Evolutionary conservation across 1,140 invertebrate genomes (phyloP), one percentile per base, ranked within the genome.

Genomic region (Drosophila pectinifera): DNA sequence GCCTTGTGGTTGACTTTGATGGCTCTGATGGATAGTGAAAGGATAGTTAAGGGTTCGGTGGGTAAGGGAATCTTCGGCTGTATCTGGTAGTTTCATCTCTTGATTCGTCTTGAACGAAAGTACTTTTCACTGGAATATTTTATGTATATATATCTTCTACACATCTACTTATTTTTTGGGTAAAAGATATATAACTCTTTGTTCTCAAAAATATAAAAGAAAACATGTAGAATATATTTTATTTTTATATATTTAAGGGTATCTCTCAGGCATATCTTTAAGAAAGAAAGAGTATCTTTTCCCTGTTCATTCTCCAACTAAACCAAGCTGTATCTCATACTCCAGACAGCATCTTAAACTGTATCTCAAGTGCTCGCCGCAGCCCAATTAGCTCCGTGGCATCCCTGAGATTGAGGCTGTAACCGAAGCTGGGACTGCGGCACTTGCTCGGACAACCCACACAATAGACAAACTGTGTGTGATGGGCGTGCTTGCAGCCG

Each of bases 1-100:
- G 81, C 56, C 26, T 63, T 79, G 79, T 58, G 75, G 79, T 73
- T 77, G 75, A 76, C 63, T 46, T 67, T 76, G 62, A 76, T 58
- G 73, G 42, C 14, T 53, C 4, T 65, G 59, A 67, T 75, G 56
- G 63, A 76, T 58, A 65, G 41, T 76, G 59, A 63, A 64, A 75
- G 59, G 73, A 64, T 74, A 74, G 73, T 75, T 76, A 58, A 55
- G 73, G 55, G 73, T 54, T 76, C 36, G 56, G 55, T 5, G 46
- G 22, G 22, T 5, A 26, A 38, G 36, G 36, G 2, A 28, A 49
- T 41, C 34, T 24, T 24, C 5, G 26, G 39, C 22, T 11, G 20
- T 68, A 65, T 68, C 58, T 49, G 6, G 0, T 7, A 45, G 26
- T 26, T 49, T 13, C 8, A 63, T 49, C 43, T 61, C 5, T 18